Conservation (phyloP, 2,797 vertebrate genomes). For the Melanotaenia nigrans region DNA sequence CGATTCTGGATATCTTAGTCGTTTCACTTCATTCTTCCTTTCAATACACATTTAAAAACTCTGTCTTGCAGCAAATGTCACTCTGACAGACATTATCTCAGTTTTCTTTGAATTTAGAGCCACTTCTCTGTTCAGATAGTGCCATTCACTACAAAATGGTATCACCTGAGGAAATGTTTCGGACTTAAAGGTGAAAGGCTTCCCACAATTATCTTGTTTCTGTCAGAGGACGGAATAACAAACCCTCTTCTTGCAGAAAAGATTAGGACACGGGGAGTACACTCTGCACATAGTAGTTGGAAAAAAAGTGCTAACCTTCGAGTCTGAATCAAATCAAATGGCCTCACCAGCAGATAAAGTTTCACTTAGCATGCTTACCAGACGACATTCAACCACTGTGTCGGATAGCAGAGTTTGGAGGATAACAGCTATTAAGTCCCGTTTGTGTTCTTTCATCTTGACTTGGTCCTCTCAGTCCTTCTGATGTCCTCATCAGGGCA, state of each 20-base stretch:
- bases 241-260: constrained; percentile 21
- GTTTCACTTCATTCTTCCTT: background rate
- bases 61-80: constrained; percentile 20
- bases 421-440: constrained; percentile 39
- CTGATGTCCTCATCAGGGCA: constrained; percentile 42
- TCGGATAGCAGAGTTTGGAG: constrained; percentile 34
- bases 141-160: constrained; percentile 32
- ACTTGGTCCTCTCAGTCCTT: constrained; percentile 30
- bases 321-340: constrained; percentile 41
- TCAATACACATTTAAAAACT: background rate
- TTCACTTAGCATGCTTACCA: constrained; percentile 24
- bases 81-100: constrained; percentile 23
- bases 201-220: constrained; percentile 37
- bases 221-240: constrained; percentile 28
- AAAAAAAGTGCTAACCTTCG: constrained; percentile 19
- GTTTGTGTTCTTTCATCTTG: constrained; percentile 35
- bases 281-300: background rate
- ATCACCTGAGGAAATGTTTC: constrained; percentile 21
- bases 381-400: constrained; percentile 7
- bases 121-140: background rate
- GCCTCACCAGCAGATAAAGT: constrained; percentile 32
- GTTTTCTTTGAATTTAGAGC: constrained; percentile 18
- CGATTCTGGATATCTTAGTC: background rate
- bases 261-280: constrained; percentile 21
- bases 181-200: constrained; percentile 19